phyloP scores from a whole-genome alignment of 1,140 invertebrate genomes.

The Euura saliciscinereae region DNA sequence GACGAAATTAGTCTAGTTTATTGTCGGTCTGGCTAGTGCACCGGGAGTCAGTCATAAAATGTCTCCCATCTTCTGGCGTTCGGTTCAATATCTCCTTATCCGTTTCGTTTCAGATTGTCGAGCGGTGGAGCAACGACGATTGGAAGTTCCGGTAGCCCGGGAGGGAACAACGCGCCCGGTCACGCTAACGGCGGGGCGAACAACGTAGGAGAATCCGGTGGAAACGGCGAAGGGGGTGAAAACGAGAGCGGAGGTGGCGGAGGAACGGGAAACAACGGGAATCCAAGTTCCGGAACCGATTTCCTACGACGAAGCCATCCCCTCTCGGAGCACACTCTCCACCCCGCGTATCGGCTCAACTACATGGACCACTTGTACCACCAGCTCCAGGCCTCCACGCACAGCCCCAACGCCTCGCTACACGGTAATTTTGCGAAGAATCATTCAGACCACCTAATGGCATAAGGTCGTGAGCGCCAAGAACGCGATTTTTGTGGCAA shows the following conservation, averaged over 20 bases:
- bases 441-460: too few relatives aligned
- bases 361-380: conserved; percentile 62
- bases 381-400: conserved; percentile 59
- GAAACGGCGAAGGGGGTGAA: conserved; percentile 32
- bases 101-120: conserved; percentile 48
- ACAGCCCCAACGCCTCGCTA: conserved; percentile 64
- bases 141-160: conserved; percentile 29
- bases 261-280: conserved; percentile 42
- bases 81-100: too few relatives aligned
- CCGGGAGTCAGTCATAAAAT: too few relatives aligned
- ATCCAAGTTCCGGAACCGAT: conserved; percentile 53
- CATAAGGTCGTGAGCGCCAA: too few relatives aligned
- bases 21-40: background rate
- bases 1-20: conserved; percentile 8
- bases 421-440: conserved; percentile 49
- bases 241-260: conserved; percentile 41
- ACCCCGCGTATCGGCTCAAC: conserved; percentile 59
- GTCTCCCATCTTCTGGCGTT: too few relatives aligned
- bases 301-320: conserved; percentile 58
- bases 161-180: conserved; percentile 24
- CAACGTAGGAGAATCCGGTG: conserved; percentile 21
- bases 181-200: conserved; percentile 46
- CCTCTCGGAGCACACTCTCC: conserved; percentile 56
- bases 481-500: too few relatives aligned
- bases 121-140: conserved; percentile 51